Base-by-base conservation (phyloP, 2,888 invertebrate genomes). In the Volucella inanis region DNA sequence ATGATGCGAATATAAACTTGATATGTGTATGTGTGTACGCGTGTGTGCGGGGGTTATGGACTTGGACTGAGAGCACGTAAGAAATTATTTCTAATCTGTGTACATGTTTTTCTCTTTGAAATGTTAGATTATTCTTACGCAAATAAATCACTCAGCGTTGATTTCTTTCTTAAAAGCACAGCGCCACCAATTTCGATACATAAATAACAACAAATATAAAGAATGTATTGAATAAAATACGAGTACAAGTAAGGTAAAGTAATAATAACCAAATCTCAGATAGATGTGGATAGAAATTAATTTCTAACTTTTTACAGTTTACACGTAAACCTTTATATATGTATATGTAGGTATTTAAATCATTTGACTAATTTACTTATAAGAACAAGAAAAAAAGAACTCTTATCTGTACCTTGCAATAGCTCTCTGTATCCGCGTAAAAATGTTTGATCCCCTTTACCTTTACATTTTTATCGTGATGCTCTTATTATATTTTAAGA, bases 111-210 rank as follows among this genome's bases (percentile, higher is more conserved):
- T 39, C 47, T 54, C 49, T 57, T 57, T 22, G 22, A 22, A 31
- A 31, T 31, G 31, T 31, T 31, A 6, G 2, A 49, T 49, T 18
- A 47, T 57, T 15, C 57, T 47, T 10, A 39, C 49, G 67, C 15
- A 12, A 72, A 72, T 67, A 31, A 31, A 50, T 31, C 52, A 43
- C 65, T 79, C 65, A 54, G 43, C 6, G 31, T 59, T 70, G 22
- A 50, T 78, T 72, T 72, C 50, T 72, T 54, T 83, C 64, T 82
- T 74, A 67, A 70, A 47, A 78, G 78, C 83, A 78, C 64, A 74
- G 47, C 55, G 47, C 55, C 67, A 74, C 74, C 50, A 77, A 45
- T 65, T 49, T 18, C 12, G 41, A 75, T 18, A 31, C 31, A 6
- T 59, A 10, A 14, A 70, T 57, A 61, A 72, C 61, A 41, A 55